Conservation (phyloP, 2,797 vertebrate genomes). For the Zenarchopterus dispar region DNA sequence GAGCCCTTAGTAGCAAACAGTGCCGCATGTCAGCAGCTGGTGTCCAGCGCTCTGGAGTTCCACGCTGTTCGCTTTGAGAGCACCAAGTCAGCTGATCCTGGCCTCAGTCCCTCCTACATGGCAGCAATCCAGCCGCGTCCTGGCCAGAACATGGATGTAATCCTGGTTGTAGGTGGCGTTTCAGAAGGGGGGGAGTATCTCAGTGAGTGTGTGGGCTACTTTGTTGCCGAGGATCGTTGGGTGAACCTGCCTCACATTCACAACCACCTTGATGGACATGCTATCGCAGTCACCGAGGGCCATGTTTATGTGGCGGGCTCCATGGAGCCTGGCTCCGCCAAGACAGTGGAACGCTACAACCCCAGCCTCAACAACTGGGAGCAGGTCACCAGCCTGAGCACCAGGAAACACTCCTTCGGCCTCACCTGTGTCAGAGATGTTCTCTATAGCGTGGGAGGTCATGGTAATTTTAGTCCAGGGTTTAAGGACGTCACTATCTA, state of each 20-base stretch:
- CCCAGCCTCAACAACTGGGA: slow-evolving; percentile 91
- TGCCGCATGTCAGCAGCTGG: slow-evolving; percentile 82
- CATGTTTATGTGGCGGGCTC: slow-evolving; percentile 92
- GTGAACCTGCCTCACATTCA: slow-evolving; percentile 93
- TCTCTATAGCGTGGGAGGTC: slow-evolving; percentile 91
- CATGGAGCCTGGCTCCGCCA: slow-evolving; percentile 93
- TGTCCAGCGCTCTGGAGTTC: slow-evolving; percentile 87
- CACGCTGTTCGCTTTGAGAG: slow-evolving; percentile 87
- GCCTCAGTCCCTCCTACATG: slow-evolving; percentile 57
- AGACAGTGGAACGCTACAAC: slow-evolving; percentile 90
- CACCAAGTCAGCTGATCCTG: slow-evolving; percentile 79
- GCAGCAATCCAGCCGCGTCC: slow-evolving; percentile 84
- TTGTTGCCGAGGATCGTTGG: slow-evolving; percentile 92
- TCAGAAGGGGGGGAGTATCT: slow-evolving; percentile 92
- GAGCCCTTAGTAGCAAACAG: slow-evolving; percentile 85
- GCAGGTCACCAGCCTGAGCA: slow-evolving; percentile 87
- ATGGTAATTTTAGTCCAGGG: slow-evolving; percentile 92
- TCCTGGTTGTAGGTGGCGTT: slow-evolving; percentile 93
- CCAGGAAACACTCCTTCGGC: slow-evolving; percentile 92
- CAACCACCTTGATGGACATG: slow-evolving; percentile 92
- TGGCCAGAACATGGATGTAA: slow-evolving; percentile 94
- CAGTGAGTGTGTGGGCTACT: slow-evolving; percentile 93
- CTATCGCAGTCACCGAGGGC: slow-evolving; percentile 85
- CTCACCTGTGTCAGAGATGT: slow-evolving; percentile 86
- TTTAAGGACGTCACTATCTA: slow-evolving; percentile 92